These are phyloP conservation scores for Ivindomyrus marchei DNA, from an alignment of 2,113 vertebrate species.

Conservation along the genomic window DNA sequence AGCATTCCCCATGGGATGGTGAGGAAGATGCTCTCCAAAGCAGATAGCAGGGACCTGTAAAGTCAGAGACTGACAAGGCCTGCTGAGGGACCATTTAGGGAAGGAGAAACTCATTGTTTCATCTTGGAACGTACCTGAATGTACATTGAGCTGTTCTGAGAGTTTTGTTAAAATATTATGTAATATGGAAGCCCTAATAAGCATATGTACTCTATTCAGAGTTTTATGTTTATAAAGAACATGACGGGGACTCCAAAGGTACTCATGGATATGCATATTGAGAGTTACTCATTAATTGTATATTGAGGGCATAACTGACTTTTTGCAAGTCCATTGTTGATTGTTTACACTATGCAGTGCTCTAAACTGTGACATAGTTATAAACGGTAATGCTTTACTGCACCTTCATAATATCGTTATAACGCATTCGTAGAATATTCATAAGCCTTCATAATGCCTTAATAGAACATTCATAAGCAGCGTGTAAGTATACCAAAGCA, in stretches of 20 bases:
- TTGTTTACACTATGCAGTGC: background rate
- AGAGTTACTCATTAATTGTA: background rate
- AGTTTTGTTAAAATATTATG: background rate
- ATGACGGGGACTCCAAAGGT: background rate
- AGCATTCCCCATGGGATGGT: background rate
- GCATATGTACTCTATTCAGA: background rate
- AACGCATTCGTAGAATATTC: background rate
- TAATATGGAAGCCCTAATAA: background rate
- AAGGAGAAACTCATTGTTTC: background rate
- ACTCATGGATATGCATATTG: background rate
- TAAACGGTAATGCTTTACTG: background rate
- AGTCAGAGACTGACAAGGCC: background rate
- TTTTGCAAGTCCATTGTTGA: background rate
- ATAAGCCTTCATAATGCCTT: background rate
- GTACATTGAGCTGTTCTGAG: background rate
- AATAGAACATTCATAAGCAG: background rate
- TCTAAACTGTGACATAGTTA: background rate
- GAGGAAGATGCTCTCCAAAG: background rate
- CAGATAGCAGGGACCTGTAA: background rate
- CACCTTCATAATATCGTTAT: background rate
- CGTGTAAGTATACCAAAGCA: background rate
- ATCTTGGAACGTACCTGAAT: background rate
- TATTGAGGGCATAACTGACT: background rate
- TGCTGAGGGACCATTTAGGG: background rate
- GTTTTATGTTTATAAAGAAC: background rate